These are phyloP conservation scores for Argynnis bischoffii DNA, from an alignment of 2,888 invertebrate genomes.

Conservation along the genomic window DNA sequence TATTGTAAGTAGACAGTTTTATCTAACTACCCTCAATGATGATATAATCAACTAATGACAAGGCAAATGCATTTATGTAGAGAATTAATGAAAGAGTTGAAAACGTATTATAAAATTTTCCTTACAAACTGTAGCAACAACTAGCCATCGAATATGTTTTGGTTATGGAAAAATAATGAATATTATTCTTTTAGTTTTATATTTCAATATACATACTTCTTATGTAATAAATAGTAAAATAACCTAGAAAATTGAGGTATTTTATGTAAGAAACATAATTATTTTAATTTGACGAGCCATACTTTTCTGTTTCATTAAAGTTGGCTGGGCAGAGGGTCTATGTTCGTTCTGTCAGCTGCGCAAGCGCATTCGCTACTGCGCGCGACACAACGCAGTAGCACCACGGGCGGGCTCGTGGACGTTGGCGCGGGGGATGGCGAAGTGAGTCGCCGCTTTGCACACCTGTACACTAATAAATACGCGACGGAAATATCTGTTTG, in stretches of 20 bases:
- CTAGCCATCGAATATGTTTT: no score
- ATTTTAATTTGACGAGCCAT: not conserved
- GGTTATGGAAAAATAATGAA: no score
- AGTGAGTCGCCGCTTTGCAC: slow-evolving; percentile 91
- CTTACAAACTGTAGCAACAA: not conserved
- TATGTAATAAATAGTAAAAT: no score
- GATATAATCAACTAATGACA: slow-evolving; percentile 10
- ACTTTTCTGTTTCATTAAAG: slow-evolving; percentile 66
- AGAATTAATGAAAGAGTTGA: slow-evolving; percentile 1
- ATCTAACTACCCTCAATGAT: slow-evolving; percentile 1
- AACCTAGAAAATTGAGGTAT: no score
- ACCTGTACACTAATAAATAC: slow-evolving; percentile 88
- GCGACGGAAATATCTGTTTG: slow-evolving; percentile 95
- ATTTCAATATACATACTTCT: no score
- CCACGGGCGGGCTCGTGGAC: slow-evolving; percentile 85
- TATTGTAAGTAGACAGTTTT: not conserved
- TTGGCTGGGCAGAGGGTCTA: slow-evolving; percentile 94
- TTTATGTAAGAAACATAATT: not conserved
- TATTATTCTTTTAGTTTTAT: no score
- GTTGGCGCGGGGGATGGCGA: slow-evolving; percentile 98
- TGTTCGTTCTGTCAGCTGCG: slow-evolving; percentile 95
- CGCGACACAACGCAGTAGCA: slow-evolving; percentile 28
- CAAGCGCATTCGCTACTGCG: slow-evolving; percentile 88
- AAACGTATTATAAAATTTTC: not conserved
- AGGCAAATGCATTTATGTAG: not conserved